Conservation (phyloP, 2,888 invertebrate species). For the Trachelus tabidus region DNA sequence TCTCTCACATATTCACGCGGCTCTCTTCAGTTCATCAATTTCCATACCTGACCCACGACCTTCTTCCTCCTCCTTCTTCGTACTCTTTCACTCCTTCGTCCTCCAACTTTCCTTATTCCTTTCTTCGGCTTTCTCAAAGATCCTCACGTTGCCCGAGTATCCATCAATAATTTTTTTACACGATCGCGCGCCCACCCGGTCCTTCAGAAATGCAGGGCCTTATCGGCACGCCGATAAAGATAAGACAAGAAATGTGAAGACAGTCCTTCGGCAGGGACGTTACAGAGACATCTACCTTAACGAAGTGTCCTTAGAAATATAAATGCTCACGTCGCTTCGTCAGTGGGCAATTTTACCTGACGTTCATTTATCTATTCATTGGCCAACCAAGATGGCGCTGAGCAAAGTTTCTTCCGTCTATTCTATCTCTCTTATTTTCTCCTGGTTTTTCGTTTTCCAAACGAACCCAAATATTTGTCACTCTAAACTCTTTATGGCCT, state of each 20-base stretch:
- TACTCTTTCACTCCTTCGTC: background rate
- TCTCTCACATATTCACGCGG: slow-evolving; percentile 27
- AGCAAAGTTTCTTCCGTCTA: background rate
- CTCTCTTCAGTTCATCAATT: slow-evolving; percentile 35
- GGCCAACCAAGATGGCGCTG: background rate
- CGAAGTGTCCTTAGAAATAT: too few species aligned
- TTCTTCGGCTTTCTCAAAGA: slow-evolving; percentile 24
- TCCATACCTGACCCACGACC: slow-evolving; percentile 35
- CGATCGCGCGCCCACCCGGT: background rate
- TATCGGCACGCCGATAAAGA: background rate
- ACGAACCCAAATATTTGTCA: slow-evolving; percentile 9
- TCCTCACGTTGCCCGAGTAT: slow-evolving; percentile 24
- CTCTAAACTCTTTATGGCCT: slow-evolving; percentile 15
- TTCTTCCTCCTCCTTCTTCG: slow-evolving; percentile 29
- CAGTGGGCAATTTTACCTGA: background rate
- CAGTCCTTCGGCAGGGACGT: background rate
- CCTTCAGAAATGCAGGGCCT: background rate
- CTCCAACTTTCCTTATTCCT: background rate
- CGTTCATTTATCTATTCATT: background rate
- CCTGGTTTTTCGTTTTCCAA: background rate
- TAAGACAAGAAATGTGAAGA: background rate
- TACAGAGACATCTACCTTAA: too few species aligned
- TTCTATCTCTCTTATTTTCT: background rate
- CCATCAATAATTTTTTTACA: background rate
- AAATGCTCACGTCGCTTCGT: background rate